A percentile compares a stretch with the other conserved stretches of the same genome.
These are phyloP conservation scores for Achatina immaculata DNA, from an alignment of 1,140 invertebrate species.

Conservation along the genomic window DNA sequence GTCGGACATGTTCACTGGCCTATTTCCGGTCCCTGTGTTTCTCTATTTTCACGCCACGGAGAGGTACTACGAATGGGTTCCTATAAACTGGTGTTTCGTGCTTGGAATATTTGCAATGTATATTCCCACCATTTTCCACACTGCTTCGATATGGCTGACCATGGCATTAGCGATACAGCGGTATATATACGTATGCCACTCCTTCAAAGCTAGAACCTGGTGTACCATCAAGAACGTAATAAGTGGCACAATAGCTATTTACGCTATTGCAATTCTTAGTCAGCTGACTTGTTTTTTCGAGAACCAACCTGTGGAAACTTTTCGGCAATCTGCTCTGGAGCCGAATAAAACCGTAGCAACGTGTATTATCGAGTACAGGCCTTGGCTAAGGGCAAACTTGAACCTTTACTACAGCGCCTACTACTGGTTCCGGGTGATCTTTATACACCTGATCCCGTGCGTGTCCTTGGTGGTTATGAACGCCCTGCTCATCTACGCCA, in stretches of 20 bases:
- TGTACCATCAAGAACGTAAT: constrained; percentile 88
- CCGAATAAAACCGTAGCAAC: constrained; percentile 64
- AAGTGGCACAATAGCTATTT: constrained; percentile 82
- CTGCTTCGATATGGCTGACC: constrained; percentile 90
- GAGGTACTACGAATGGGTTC: constrained; percentile 78
- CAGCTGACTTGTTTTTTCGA: constrained; percentile 86
- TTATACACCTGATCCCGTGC: constrained; percentile 91
- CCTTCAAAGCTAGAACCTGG: constrained; percentile 85
- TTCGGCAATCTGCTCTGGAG: constrained; percentile 78
- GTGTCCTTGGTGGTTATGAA: constrained; percentile 90
- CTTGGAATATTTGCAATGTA: constrained; percentile 74
- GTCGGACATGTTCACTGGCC: constrained; percentile 91
- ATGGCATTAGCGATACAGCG: constrained; percentile 85
- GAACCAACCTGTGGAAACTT: constrained; percentile 69
- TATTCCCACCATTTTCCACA: constrained; percentile 90
- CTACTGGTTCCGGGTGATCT: constrained; percentile 87
- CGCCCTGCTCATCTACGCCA: constrained; percentile 85
- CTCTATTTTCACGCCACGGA: constrained; percentile 93
- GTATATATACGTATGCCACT: constrained; percentile 93
- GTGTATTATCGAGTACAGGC: constrained; percentile 43
- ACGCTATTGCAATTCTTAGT: constrained; percentile 81
- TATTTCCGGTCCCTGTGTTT: constrained; percentile 88
- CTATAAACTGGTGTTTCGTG: constrained; percentile 77
- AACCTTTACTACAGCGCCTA: constrained; percentile 85
- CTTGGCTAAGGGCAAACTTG: constrained; percentile 73